Percentiles rank a stretch among this genome's conserved stretches.
Evolutionary conservation across 2,797 vertebrate genomes (phyloP).

Genomic region (Acanthurus lineatus): DNA sequence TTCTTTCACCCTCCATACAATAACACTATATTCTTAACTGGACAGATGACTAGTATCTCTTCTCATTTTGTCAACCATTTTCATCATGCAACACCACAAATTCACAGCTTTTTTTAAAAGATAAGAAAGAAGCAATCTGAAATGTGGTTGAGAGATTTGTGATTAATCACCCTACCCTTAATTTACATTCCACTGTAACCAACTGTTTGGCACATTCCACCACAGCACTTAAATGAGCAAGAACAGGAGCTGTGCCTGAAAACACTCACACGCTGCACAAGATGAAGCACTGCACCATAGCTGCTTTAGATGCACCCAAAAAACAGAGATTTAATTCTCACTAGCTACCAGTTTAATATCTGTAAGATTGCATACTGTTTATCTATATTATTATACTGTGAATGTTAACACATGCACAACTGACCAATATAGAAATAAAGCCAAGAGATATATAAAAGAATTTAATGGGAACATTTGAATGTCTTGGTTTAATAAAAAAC

Average conservation of each 20-base stretch:
- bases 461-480: too few species aligned
- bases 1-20: background rate
- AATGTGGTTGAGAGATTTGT: background rate
- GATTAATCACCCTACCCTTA: background rate
- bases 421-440: background rate
- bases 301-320: background rate
- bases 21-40: slow-evolving; percentile 2
- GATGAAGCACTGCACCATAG: background rate
- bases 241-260: background rate
- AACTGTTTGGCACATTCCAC: background rate
- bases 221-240: background rate
- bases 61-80: slow-evolving; percentile 1
- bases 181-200: slow-evolving; percentile 5
- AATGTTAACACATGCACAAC: background rate
- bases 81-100: background rate
- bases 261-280: background rate
- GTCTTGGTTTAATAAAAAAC: too few species aligned
- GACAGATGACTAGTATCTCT: background rate
- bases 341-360: background rate
- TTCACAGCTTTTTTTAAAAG: background rate
- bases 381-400: background rate
- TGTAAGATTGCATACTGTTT: background rate
- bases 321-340: background rate
- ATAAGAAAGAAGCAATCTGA: background rate
- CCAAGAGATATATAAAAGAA: background rate